Percentiles rank a stretch among this genome's conserved stretches.
phyloP scores from a whole-genome alignment of 2,113 vertebrate species.

The Rhinolophus sinicus region DNA sequence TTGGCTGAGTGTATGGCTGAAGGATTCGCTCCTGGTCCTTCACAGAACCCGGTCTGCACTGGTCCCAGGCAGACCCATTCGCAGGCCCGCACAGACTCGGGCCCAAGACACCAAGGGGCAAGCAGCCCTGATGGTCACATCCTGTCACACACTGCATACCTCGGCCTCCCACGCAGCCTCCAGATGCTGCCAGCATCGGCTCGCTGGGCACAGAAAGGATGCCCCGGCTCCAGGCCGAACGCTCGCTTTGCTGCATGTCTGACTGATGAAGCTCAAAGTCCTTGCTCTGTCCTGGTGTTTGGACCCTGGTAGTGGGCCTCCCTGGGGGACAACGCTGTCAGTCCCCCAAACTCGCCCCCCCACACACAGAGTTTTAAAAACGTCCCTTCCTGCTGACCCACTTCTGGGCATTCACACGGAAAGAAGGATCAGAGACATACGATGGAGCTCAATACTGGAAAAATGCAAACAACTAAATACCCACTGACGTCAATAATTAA shows the following conservation, averaged over 20 bases:
- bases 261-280: not conserved
- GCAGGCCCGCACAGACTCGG: too few relatives aligned
- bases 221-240: too few relatives aligned
- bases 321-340: not conserved
- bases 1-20: not conserved
- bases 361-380: not conserved
- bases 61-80: not conserved
- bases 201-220: too few relatives aligned
- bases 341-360: not conserved
- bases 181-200: too few relatives aligned
- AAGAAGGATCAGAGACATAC: not conserved
- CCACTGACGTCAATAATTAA: not conserved
- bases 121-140: rapidly evolving
- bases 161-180: too few relatives aligned
- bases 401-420: not conserved
- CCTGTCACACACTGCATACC: not conserved
- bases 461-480: too few relatives aligned
- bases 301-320: too few relatives aligned
- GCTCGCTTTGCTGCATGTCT: rapidly evolving
- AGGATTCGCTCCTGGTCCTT: not conserved
- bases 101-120: not conserved
- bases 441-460: not conserved
- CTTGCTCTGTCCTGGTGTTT: not conserved
- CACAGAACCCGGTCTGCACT: not conserved
- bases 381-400: not conserved